A percentile compares a stretch with the other conserved stretches of the same genome.
phyloP scores from a whole-genome alignment of 2,113 vertebrate genomes.

The Entelurus aequoreus region DNA sequence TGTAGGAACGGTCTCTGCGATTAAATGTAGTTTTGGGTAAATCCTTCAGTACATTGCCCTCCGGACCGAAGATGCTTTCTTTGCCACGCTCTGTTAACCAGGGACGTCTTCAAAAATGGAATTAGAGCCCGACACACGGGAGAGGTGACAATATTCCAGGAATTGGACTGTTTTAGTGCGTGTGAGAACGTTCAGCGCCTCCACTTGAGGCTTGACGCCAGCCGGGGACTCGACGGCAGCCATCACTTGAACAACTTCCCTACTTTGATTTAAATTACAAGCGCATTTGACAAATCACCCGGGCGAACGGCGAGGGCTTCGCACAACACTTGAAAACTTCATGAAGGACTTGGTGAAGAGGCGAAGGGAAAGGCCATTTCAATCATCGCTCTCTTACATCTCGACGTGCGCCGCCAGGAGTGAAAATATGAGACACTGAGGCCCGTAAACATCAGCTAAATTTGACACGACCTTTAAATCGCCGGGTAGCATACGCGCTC shows the following conservation, averaged over 20 bases:
- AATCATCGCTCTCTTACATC: slow-evolving; percentile 37
- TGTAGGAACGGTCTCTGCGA: too few relatives aligned
- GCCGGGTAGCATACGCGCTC: slow-evolving; percentile 38
- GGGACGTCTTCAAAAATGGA: too few relatives aligned
- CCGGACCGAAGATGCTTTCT: too few relatives aligned
- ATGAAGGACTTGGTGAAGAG: slow-evolving; percentile 27
- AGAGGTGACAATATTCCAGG: too few relatives aligned
- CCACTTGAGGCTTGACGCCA: too few relatives aligned
- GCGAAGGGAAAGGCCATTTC: slow-evolving; percentile 51
- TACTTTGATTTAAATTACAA: slow-evolving; percentile 2
- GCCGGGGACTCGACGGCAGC: not conserved
- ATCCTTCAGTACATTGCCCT: too few relatives aligned
- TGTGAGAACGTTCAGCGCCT: too few relatives aligned
- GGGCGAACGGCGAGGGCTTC: slow-evolving; percentile 10
- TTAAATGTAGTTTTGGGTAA: too few relatives aligned
- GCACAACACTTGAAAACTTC: slow-evolving; percentile 32
- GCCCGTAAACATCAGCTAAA: slow-evolving; percentile 27
- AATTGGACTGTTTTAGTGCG: too few relatives aligned
- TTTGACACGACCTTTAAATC: slow-evolving; percentile 57
- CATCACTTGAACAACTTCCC: not conserved
- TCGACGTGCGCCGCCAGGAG: slow-evolving; percentile 19
- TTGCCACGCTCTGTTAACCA: too few relatives aligned
- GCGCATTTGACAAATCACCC: not conserved
- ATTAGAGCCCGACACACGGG: too few relatives aligned
- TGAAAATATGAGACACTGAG: slow-evolving; percentile 9